Percentiles rank a stretch among this genome's conserved stretches.
phyloP scores from a whole-genome alignment of 2,113 vertebrate species.

The Sphyrna mokarran region DNA sequence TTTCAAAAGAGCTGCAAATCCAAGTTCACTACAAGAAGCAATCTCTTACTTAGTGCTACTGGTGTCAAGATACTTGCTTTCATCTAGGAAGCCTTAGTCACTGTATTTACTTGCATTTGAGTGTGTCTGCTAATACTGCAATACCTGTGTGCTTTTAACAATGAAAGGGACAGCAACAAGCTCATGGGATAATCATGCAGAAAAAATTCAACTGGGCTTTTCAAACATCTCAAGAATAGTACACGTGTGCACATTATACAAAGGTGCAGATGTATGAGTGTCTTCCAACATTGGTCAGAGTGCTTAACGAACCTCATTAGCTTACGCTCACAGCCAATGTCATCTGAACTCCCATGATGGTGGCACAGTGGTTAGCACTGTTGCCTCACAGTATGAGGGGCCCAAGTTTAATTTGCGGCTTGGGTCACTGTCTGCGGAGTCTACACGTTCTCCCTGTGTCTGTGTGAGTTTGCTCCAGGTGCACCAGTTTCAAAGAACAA shows the following conservation, averaged over 20 bases:
- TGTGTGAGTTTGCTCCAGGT: too few species aligned
- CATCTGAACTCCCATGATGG: not conserved
- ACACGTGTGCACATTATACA: not conserved
- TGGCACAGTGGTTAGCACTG: too few species aligned
- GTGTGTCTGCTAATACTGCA: not conserved
- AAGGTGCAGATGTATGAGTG: not conserved
- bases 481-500: too few species aligned
- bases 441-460: too few species aligned
- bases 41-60: not conserved
- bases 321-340: not conserved
- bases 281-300: not conserved
- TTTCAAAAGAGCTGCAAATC: not conserved
- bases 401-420: too few species aligned
- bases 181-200: not conserved
- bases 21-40: not conserved
- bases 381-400: too few species aligned
- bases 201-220: not conserved
- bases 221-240: not conserved
- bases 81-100: not conserved
- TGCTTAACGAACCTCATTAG: not conserved
- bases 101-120: not conserved
- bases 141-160: not conserved
- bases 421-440: too few species aligned
- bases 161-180: too few species aligned
- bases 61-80: not conserved